Evolutionary conservation across 2,888 invertebrate genomes (phyloP).

Genomic region (Baccha elongata): DNA sequence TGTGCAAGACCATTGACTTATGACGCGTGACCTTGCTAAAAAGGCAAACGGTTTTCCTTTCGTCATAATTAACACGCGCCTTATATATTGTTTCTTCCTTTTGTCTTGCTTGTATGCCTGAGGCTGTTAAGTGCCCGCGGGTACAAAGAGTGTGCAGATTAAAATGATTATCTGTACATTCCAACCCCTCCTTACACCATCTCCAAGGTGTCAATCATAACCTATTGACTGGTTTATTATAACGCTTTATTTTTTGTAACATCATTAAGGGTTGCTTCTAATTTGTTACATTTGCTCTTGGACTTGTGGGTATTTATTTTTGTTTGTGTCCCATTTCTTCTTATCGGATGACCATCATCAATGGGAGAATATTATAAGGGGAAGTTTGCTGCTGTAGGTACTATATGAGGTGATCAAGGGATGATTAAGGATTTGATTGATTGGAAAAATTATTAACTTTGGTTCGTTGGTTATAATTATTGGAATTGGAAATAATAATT

Average conservation of each 20-base stretch:
- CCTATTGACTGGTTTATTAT: conserved; percentile 37
- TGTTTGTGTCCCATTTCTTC: conserved; percentile 10
- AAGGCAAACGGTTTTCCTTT: conserved; percentile 33
- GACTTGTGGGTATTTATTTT: neutral
- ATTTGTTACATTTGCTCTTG: conserved; percentile 41
- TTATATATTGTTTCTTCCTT: conserved; percentile 17
- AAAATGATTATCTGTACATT: conserved; percentile 31
- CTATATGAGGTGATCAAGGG: conserved; percentile 32
- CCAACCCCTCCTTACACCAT: neutral
- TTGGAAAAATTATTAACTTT: conserved; percentile 76
- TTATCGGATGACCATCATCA: conserved; percentile 34
- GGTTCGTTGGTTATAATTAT: conserved; percentile 53
- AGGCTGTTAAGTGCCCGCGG: conserved; percentile 16
- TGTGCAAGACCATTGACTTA: neutral
- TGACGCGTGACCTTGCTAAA: conserved; percentile 54
- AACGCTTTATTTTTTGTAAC: conserved; percentile 34
- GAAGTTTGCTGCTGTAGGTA: conserved; percentile 5
- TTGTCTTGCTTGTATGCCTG: neutral
- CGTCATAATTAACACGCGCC: conserved; percentile 55
- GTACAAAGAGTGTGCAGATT: conserved; percentile 34
- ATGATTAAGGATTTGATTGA: conserved; percentile 78
- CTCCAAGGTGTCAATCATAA: conserved; percentile 47
- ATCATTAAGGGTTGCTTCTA: conserved; percentile 59
- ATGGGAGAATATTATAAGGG: neutral
- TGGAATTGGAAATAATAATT: conserved; percentile 56